phyloP scores from a whole-genome alignment of 1,140 invertebrate genomes.

The Orchesella cincta region DNA sequence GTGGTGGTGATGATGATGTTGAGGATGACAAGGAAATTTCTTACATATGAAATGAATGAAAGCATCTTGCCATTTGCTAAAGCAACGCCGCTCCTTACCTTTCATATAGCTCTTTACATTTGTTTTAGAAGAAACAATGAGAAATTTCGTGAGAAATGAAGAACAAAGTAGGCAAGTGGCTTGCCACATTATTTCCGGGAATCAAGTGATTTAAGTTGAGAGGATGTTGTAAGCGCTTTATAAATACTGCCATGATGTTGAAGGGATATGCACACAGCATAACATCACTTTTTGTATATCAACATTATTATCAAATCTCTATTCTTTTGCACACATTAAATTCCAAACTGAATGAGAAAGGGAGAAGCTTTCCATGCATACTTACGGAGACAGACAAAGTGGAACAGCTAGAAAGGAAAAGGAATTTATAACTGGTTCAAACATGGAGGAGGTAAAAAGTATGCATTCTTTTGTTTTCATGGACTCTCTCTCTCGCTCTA shows the following conservation, averaged over 20 bases:
- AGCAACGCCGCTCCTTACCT: no score
- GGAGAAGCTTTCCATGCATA: background rate
- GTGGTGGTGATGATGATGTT: no score
- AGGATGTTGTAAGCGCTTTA: background rate
- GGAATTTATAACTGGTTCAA: background rate
- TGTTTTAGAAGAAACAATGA: background rate
- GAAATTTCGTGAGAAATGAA: background rate
- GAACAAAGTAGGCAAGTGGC: background rate
- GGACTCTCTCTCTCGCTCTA: no score
- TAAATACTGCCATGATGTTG: background rate
- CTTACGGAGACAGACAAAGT: no score
- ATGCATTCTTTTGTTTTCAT: no score
- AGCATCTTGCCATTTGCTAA: no score
- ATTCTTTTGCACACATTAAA: background rate
- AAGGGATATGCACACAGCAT: background rate
- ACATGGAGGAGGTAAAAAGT: background rate
- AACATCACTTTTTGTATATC: background rate
- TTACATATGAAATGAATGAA: no score
- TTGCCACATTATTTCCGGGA: background rate
- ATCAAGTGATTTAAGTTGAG: background rate
- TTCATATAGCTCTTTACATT: no score
- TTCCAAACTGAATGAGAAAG: background rate
- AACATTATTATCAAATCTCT: background rate
- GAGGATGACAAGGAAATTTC: no score
- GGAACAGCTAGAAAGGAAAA: no score